Percentiles rank a stretch among this genome's conserved stretches.
These are phyloP conservation scores for Eulithis testata DNA, from an alignment of 2,888 invertebrate genomes.

Conservation along the genomic window DNA sequence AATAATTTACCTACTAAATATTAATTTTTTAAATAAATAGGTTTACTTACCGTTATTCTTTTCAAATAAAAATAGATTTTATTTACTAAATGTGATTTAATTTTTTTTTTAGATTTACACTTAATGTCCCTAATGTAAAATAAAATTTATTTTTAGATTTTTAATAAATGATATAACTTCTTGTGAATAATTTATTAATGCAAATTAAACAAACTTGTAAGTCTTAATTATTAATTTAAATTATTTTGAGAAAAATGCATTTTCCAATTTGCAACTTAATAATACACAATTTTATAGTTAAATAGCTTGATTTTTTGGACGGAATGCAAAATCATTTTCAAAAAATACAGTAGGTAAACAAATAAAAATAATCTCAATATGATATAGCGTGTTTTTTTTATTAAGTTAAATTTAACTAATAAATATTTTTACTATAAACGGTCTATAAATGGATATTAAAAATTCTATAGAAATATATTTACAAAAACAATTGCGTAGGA, in stretches of 20 bases:
- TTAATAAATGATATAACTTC: too few relatives aligned
- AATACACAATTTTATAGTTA: background rate
- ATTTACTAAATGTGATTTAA: background rate
- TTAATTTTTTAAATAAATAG: background rate
- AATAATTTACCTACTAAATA: too few relatives aligned
- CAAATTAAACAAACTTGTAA: too few relatives aligned
- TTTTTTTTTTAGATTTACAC: background rate
- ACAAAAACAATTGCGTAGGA: constrained; percentile 60
- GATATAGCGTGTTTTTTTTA: constrained; percentile 14
- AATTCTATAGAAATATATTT: constrained; percentile 67
- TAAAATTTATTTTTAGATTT: too few relatives aligned
- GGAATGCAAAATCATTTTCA: constrained; percentile 26
- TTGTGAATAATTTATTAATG: too few relatives aligned
- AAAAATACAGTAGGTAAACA: constrained; percentile 3
- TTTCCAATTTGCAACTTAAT: background rate
- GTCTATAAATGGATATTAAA: constrained; percentile 59
- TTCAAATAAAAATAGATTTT: background rate
- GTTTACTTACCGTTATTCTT: background rate
- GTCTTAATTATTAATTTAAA: background rate
- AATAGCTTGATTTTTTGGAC: constrained; percentile 15
- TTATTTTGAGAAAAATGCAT: background rate
- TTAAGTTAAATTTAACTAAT: constrained; percentile 5
- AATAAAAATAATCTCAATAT: background rate
- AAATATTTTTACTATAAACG: constrained; percentile 36
- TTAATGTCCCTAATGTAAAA: too few relatives aligned